Evolutionary conservation across 2,797 vertebrate species (phyloP), one percentile per base, ranked within the genome.

Genomic region (Eulemur mongoz): DNA sequence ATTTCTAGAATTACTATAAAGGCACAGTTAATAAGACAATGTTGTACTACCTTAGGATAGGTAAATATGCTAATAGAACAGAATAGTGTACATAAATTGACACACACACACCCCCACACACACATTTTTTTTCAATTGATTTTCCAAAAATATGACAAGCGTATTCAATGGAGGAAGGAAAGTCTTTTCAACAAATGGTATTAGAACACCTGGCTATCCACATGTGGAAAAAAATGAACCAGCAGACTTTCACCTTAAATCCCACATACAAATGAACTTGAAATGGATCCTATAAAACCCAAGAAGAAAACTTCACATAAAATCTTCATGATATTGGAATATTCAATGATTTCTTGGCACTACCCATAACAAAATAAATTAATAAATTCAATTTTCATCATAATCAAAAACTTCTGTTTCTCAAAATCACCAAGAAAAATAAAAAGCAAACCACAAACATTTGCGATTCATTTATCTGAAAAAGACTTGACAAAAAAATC

Each of bases 351-450:
- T 76, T 63, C 30, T 45, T 76, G 67, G 25, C 38, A 45, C 15
- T 83, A 48, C 4, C 4, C 14, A 59, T 14, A 79, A 0, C 69
- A 67, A 20, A 73, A 67, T 67, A 78, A 61, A 76, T 30, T 11
- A 40, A 86, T 57, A 43, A 63, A 84, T 38, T 89, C 45, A 81
- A 52, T 38, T 70, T 75, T 75, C 4, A 18, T 43, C 14, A 63
- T 70, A 93, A 65, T 70, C 30, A 81, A 79, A 91, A 79, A 83
- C 2, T 30, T 43, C 12, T 65, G 8, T 32, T 82, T 50, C 35
- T 84, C 43, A 80, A 82, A 94, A 88, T 80, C 38, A 84, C 45
- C 25, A 69, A 80, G 40, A 80, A 32, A 83, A 93, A 87, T 20
- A 23, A 92, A 83, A 91, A 32, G 43, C 22, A 80, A 93, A 8